Conservation (phyloP, 2,797 vertebrate species). For the Alcedo quadribrachys region DNA sequence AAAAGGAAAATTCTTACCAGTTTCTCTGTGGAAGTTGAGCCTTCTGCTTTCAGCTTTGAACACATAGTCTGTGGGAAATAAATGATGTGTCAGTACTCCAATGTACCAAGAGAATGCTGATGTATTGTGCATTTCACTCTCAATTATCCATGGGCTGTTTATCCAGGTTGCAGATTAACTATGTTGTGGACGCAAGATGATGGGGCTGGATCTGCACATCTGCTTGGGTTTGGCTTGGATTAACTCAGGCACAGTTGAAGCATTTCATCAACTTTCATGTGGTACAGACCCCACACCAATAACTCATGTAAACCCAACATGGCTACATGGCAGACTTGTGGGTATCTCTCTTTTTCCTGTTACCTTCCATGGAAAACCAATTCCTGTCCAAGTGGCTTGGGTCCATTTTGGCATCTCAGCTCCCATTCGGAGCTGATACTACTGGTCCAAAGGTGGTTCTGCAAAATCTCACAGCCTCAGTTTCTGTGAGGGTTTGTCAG, state of each 20-base stretch:
- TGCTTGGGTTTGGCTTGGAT: neutral
- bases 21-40: neutral
- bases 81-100: constrained; percentile 14
- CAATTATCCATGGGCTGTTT: constrained; percentile 17
- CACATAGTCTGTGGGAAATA: constrained; percentile 6
- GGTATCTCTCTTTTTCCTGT: neutral
- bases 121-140: neutral
- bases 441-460: neutral
- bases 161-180: constrained; percentile 21
- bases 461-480: neutral
- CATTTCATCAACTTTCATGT: neutral
- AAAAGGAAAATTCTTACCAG: neutral
- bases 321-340: neutral
- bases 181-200: neutral
- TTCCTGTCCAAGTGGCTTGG: neutral
- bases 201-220: neutral
- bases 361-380: neutral
- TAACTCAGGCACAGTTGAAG: neutral
- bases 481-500: neutral
- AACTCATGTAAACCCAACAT: neutral
- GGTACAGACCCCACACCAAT: neutral
- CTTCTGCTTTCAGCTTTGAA: neutral
- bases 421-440: neutral
- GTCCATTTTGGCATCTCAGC: neutral
- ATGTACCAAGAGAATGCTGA: constrained; percentile 18